phyloP scores from a whole-genome alignment of 2,888 invertebrate species.

The Petrolisthes cinctipes region DNA sequence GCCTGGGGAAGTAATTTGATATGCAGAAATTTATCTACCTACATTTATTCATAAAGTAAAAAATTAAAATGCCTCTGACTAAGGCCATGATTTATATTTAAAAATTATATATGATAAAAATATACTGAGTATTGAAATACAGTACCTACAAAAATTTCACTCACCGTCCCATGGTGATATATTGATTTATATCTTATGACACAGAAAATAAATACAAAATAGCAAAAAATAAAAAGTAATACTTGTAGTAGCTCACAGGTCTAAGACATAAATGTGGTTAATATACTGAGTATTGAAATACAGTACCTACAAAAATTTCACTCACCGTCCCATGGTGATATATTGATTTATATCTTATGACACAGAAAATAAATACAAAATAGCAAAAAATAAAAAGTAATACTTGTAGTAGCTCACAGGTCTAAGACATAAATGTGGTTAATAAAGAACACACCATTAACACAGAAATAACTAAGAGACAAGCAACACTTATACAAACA shows the following conservation, averaged over 20 bases:
- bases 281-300: no score
- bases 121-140: not conserved
- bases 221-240: no score
- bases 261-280: no score
- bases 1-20: slow-evolving; percentile 6
- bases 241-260: no score
- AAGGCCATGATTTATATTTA: not conserved
- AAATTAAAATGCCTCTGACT: not conserved
- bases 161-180: no score
- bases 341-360: slow-evolving; percentile 9
- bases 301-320: not conserved
- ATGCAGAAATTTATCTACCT: slow-evolving; percentile 1
- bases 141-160: no score
- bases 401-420: not conserved
- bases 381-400: not conserved
- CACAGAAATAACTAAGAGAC: no score
- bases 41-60: not conserved
- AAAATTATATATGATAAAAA: slow-evolving; percentile 11
- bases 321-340: slow-evolving; percentile 26
- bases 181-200: no score
- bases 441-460: no score
- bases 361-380: not conserved
- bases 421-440: no score
- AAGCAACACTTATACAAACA: no score
- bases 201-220: no score